These are phyloP conservation scores for Solenodon paradoxus DNA, from an alignment of 2,113 vertebrate species.

Conservation along the genomic window DNA sequence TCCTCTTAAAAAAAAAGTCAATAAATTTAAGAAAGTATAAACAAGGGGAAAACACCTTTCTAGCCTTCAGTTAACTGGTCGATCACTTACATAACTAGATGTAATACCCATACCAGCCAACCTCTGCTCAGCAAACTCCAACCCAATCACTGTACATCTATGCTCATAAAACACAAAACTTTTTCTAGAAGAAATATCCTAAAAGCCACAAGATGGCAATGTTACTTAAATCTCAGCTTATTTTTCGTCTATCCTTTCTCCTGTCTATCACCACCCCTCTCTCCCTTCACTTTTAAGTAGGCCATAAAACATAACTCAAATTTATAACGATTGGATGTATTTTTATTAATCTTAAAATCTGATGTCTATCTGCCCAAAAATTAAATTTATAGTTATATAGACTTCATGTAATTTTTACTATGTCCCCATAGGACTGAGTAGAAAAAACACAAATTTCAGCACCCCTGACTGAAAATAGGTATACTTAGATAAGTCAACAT, in stretches of 20 bases:
- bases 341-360: neutral
- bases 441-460: neutral
- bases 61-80: neutral
- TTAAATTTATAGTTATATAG: neutral
- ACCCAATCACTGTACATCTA: neutral
- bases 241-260: neutral
- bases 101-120: neutral
- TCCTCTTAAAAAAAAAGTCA: neutral
- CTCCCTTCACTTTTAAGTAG: neutral
- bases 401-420: neutral
- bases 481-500: neutral
- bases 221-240: neutral
- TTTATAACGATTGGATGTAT: neutral
- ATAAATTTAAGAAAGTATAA: neutral
- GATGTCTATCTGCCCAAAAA: neutral
- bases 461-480: neutral
- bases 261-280: neutral
- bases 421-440: neutral
- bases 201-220: constrained; percentile 32
- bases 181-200: neutral
- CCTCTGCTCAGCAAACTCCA: neutral
- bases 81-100: neutral
- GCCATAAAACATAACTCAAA: neutral
- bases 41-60: neutral
- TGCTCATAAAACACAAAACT: neutral